These are phyloP conservation scores for Macrotis lagotis DNA, from an alignment of 2,113 vertebrate genomes.

Conservation along the genomic window DNA sequence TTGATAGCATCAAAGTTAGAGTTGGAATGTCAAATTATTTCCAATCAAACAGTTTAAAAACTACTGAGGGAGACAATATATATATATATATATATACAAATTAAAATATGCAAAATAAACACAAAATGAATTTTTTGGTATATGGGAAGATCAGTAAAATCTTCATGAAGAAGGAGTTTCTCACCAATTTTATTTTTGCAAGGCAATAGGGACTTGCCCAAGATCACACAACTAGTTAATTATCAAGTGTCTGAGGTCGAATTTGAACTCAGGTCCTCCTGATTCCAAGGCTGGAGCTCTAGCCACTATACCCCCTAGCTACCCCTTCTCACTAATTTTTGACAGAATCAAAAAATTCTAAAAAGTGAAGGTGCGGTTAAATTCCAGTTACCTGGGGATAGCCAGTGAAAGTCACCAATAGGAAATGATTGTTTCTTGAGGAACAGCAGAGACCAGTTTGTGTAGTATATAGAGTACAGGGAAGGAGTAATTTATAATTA, in stretches of 20 bases:
- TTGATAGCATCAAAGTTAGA: neutral
- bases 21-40: neutral
- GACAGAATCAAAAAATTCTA: neutral
- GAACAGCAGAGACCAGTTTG: neutral
- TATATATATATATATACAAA: neutral
- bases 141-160: neutral
- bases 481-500: neutral
- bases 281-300: too few relatives aligned
- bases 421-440: neutral
- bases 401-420: neutral
- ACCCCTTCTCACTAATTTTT: neutral
- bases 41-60: neutral
- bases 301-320: too few relatives aligned
- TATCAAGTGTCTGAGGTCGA: too few relatives aligned
- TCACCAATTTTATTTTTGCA: too few relatives aligned
- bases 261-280: too few relatives aligned
- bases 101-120: neutral
- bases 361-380: neutral
- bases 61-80: neutral
- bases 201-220: too few relatives aligned
- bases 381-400: neutral
- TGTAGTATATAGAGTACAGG: neutral
- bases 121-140: neutral
- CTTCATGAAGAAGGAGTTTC: neutral
- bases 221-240: too few relatives aligned